A percentile compares a stretch with the other conserved stretches of the same genome.
These are phyloP conservation scores for Acipenser oxyrinchus DNA, from an alignment of 2,797 vertebrate genomes.

Conservation along the genomic window DNA sequence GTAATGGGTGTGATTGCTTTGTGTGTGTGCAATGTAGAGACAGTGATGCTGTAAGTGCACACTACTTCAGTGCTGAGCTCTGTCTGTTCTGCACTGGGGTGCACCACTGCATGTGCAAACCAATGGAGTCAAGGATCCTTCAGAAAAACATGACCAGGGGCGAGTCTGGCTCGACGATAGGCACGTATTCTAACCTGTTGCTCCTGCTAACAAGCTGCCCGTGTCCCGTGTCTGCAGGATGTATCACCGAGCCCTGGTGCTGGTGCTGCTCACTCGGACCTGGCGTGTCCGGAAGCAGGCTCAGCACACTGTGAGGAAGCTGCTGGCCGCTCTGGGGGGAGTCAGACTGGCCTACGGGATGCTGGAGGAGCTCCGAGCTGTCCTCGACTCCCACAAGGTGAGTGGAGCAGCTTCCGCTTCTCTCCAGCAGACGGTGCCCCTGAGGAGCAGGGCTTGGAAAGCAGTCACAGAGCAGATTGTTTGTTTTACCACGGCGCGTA, in stretches of 20 bases:
- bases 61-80: too few species aligned
- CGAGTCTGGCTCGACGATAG: too few species aligned
- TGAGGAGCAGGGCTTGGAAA: neutral
- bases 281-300: constrained; percentile 83
- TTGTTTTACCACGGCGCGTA: too few species aligned
- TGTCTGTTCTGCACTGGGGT: too few species aligned
- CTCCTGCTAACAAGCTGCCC: too few species aligned
- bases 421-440: neutral
- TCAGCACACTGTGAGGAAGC: constrained; percentile 76
- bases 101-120: too few species aligned
- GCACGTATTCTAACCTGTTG: too few species aligned
- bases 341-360: constrained; percentile 76
- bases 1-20: too few species aligned
- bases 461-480: neutral
- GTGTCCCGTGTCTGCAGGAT: constrained; percentile 55
- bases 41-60: too few species aligned
- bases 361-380: constrained; percentile 71
- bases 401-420: constrained; percentile 12
- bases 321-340: constrained; percentile 77
- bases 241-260: constrained; percentile 73
- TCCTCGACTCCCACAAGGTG: constrained; percentile 87
- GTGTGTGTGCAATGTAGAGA: too few species aligned
- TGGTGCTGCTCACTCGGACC: constrained; percentile 70
- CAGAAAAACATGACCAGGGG: too few species aligned
- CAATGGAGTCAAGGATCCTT: too few species aligned